phyloP scores from a whole-genome alignment of 1,140 invertebrate genomes.

The Sycobia sp. region DNA sequence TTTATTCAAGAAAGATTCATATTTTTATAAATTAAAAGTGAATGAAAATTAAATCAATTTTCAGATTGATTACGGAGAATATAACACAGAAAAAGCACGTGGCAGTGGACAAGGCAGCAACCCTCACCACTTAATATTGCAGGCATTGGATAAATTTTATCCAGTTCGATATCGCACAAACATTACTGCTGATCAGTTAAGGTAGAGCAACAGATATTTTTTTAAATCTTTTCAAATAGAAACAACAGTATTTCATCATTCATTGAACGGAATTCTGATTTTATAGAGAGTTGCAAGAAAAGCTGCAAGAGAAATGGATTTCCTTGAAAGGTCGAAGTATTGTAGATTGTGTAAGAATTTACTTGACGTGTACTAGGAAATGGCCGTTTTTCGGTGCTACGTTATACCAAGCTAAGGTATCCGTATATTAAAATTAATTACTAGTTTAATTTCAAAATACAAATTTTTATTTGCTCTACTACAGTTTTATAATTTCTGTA shows the following conservation, averaged over 20 bases:
- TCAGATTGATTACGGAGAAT: slow-evolving; percentile 77
- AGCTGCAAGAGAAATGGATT: slow-evolving; percentile 86
- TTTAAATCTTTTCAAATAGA: not conserved
- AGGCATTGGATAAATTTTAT: slow-evolving; percentile 88
- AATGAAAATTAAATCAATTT: no score
- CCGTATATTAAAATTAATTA: not conserved
- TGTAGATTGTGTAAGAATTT: slow-evolving; percentile 91
- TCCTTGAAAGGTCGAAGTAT: slow-evolving; percentile 82
- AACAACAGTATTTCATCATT: no score
- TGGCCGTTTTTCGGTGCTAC: slow-evolving; percentile 96
- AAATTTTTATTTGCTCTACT: not conserved
- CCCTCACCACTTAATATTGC: slow-evolving; percentile 69
- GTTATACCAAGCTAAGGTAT: slow-evolving; percentile 84
- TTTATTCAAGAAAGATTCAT: no score
- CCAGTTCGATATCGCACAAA: slow-evolving; percentile 83
- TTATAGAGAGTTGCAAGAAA: slow-evolving; percentile 76
- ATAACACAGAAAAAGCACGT: slow-evolving; percentile 66
- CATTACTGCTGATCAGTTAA: slow-evolving; percentile 76
- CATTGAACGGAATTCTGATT: not conserved
- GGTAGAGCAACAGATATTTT: slow-evolving; percentile 61
- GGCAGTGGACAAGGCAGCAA: slow-evolving; percentile 63
- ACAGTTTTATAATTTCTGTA: no score
- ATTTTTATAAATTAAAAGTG: no score
- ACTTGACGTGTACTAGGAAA: slow-evolving; percentile 92
- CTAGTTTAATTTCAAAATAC: not conserved